Evolutionary conservation across 2,113 vertebrate species (phyloP).

Genomic region (Aegotheles bennettii): DNA sequence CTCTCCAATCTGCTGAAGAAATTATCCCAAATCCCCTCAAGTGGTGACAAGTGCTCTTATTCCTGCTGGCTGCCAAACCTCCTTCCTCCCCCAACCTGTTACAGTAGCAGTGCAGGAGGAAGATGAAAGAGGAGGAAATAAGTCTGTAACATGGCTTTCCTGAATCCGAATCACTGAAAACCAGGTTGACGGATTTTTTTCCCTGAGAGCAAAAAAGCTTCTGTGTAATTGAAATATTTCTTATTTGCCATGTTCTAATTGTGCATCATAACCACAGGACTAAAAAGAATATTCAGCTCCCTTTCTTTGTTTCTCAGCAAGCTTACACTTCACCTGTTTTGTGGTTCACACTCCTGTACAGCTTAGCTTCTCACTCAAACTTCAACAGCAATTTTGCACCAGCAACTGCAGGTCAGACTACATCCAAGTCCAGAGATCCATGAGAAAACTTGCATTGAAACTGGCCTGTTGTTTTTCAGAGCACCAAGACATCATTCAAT

Average conservation of each 20-base stretch:
- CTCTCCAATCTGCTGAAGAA: constrained; percentile 18
- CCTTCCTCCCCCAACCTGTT: constrained; percentile 13
- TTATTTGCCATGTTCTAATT: not conserved
- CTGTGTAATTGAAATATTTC: not conserved
- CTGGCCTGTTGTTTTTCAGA: not conserved
- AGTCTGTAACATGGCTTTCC: not conserved
- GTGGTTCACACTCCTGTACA: not conserved
- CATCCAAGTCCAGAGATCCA: not conserved
- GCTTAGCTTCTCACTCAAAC: not conserved
- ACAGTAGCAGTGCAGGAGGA: not conserved
- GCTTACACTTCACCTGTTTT: not conserved
- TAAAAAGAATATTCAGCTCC: not conserved
- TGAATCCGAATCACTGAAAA: not conserved
- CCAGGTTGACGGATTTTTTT: not conserved
- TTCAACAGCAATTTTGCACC: not conserved
- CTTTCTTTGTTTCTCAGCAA: not conserved
- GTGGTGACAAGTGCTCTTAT: constrained; percentile 47
- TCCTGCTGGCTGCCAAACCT: constrained; percentile 11
- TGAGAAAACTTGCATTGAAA: not conserved
- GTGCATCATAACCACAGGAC: not conserved
- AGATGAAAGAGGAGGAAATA: not conserved
- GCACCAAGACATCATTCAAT: not conserved
- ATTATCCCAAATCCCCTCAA: constrained; percentile 41
- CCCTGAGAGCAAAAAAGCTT: not conserved
- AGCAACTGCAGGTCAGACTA: not conserved